Conservation (phyloP, 92 coral and sea anemone genomes). For the Porites divaricata region DNA sequence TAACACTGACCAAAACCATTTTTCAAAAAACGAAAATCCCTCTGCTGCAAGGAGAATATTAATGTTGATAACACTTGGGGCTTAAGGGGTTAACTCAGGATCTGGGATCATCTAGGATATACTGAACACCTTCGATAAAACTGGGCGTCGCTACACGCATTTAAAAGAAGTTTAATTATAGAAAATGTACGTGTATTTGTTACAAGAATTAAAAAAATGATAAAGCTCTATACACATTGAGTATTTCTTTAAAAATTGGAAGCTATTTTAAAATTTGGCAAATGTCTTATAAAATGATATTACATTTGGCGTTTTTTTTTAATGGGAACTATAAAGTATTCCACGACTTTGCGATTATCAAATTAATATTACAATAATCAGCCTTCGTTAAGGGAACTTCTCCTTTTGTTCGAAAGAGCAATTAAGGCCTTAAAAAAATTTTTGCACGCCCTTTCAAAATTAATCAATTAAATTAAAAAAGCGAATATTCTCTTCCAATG, state of each 20-base stretch:
- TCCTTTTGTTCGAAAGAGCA: not conserved
- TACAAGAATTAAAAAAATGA: not conserved
- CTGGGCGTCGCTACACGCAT: not conserved
- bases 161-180: not conserved
- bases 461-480: no score
- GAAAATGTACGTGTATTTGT: conserved; percentile 21
- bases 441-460: not conserved
- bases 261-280: conserved; percentile 6
- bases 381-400: not conserved
- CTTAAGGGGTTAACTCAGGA: no score
- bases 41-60: no score
- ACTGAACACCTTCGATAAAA: no score
- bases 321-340: not conserved
- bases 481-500: not conserved
- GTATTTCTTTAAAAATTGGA: not conserved
- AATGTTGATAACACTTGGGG: no score
- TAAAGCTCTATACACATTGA: conserved; percentile 1
- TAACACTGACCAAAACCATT: no score
- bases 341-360: not conserved
- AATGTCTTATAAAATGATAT: not conserved
- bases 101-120: no score
- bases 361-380: not conserved
- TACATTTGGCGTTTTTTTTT: not conserved
- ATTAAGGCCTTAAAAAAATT: not conserved
- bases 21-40: no score